A percentile compares a stretch with the other conserved stretches of the same genome.
Conservation (phyloP, 2,113 vertebrate species). For the Dicerorhinus sumatrensis region DNA sequence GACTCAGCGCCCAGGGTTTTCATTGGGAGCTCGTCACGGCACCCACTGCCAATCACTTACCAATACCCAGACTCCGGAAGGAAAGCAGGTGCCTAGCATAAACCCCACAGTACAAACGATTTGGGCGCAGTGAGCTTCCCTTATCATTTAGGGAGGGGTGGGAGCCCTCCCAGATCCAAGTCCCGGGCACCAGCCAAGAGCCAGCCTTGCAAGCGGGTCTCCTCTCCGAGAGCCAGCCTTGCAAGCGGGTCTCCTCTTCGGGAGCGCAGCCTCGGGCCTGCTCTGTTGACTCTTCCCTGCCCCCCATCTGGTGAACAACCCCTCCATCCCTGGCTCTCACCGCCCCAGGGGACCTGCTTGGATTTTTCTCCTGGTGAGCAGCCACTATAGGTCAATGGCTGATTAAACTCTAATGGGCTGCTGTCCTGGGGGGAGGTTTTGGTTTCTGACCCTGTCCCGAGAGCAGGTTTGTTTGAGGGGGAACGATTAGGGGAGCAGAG, state of each 20-base stretch:
- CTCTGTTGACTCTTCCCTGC: not conserved
- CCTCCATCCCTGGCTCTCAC: accelerated
- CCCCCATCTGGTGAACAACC: not conserved
- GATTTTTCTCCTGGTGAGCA: not conserved
- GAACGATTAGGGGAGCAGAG: not conserved
- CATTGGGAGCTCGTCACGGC: not conserved
- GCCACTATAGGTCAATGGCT: not conserved
- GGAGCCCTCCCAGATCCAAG: no score
- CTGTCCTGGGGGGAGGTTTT: not conserved
- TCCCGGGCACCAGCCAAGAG: not conserved
- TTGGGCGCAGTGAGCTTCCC: not conserved
- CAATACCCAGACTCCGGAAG: not conserved
- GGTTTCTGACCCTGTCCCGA: not conserved
- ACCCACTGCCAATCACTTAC: not conserved
- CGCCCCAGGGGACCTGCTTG: accelerated
- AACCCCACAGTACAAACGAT: not conserved
- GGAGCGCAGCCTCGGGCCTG: no score
- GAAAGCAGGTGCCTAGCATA: not conserved
- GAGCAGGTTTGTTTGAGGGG: not conserved
- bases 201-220: not conserved
- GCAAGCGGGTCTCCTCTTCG: not conserved
- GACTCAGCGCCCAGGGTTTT: not conserved
- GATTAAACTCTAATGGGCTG: not conserved
- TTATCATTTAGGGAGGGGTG: not conserved
- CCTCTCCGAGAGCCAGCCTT: not conserved